Evolutionary conservation across 2,797 vertebrate genomes (phyloP), one percentile per base, ranked within the genome.

Genomic region (Coregonus sp.): DNA sequence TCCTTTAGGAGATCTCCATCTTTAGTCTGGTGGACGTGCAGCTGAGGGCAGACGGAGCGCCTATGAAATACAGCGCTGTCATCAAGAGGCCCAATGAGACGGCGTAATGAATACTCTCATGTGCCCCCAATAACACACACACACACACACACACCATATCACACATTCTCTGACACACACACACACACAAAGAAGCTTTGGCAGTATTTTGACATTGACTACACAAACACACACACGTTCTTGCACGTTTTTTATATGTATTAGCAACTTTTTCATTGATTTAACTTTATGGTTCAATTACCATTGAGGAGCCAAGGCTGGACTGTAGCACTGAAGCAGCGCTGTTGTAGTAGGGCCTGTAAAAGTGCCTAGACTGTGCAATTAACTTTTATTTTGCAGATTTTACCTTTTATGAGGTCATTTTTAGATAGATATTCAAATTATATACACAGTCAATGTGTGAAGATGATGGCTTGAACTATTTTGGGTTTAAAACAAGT

Each of bases 61-160:
- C 95, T 1, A 93, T 96, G 86, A 98, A 96, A 84, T 99, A 96
- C 94, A 96, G 92, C 0, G 96, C 97, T 0, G 29, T 93, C 73
- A 93, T 98, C 81, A 97, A 95, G 93, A 96, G 91, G 78, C 96
- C 95, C 0, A 84, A 83, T 11, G 77, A 75, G 54, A 70, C 37
- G 3, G 77, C 0, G 6, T 79, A 75, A 3, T 11, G 6, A 59
- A 29, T 1, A 9, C 20, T 50, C 7, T 11, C 5, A 65, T 7
- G 40, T 47, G 40, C 2, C 40, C 40, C 0, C 9, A 47, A 47
- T 47, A 47, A 35, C 66, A 80, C 54, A 51, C 65, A 16, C 65
- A 61, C 33, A 0, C 40, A 47, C 40, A 47, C 40, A 47, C 7
- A 9, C 40, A 47, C 40, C 7, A 40, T 40, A 2, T 40, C 40